Conservation (phyloP, 2,888 invertebrate genomes). For the Cryptocephalus moraei region DNA sequence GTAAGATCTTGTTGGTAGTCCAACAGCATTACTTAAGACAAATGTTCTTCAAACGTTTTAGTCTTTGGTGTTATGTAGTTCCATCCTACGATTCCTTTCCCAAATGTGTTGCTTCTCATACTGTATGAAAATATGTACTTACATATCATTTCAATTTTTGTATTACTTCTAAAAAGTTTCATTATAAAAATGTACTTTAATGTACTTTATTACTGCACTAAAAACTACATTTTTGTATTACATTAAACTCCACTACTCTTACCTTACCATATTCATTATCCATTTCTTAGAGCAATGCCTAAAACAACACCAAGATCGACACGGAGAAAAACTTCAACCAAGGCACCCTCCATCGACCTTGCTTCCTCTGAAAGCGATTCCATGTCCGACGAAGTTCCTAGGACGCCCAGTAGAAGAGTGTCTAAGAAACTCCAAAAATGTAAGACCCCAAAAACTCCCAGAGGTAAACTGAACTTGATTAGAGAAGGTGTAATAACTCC, state of each 20-base stretch:
- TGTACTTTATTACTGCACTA: too few relatives aligned
- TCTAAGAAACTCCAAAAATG: constrained; percentile 3
- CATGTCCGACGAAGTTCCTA: background rate
- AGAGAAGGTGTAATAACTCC: constrained; percentile 40
- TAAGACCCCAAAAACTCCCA: constrained; percentile 13
- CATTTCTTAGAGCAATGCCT: constrained; percentile 2
- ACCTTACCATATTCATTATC: background rate
- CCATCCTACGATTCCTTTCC: too few relatives aligned
- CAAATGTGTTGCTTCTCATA: too few relatives aligned
- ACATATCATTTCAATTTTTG: too few relatives aligned
- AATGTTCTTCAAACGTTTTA: too few relatives aligned
- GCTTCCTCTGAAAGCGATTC: background rate
- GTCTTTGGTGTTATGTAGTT: too few relatives aligned
- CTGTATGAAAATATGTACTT: too few relatives aligned
- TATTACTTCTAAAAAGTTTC: too few relatives aligned
- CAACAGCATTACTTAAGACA: too few relatives aligned
- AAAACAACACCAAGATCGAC: background rate
- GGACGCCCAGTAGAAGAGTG: constrained; percentile 1
- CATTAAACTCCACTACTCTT: background rate
- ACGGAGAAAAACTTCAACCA: background rate
- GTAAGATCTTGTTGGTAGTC: too few relatives aligned
- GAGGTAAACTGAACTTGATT: constrained; percentile 34
- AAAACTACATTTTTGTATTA: too few relatives aligned
- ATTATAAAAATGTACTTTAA: too few relatives aligned
- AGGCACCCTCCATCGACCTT: background rate